Percentiles rank a stretch among this genome's conserved stretches.
Evolutionary conservation across 2,113 vertebrate species (phyloP).

Genomic region (Paramormyrops kingsleyae): DNA sequence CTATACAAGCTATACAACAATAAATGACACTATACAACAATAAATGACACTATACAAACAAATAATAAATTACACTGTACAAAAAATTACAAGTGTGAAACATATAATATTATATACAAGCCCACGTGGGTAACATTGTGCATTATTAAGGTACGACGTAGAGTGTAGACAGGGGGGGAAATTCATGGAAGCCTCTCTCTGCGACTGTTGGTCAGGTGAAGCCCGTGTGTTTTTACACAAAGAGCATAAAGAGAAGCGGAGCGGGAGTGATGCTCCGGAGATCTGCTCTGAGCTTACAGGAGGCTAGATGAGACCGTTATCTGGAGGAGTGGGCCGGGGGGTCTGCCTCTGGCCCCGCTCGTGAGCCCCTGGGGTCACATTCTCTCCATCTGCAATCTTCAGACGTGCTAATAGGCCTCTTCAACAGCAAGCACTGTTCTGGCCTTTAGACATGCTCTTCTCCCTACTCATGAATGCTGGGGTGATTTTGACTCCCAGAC

Average conservation of each 20-base stretch:
- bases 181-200: slow-evolving; percentile 16
- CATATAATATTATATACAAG: too few species aligned
- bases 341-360: background rate
- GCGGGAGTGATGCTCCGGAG: background rate
- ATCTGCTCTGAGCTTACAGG: background rate
- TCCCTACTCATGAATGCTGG: background rate
- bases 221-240: background rate
- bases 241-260: background rate
- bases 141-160: too few species aligned
- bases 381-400: background rate
- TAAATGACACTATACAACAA: too few species aligned
- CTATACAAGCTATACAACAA: too few species aligned
- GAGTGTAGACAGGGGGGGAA: too few species aligned
- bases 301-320: background rate
- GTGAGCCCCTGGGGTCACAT: background rate
- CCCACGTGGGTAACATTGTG: too few species aligned
- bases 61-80: too few species aligned
- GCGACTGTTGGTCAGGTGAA: slow-evolving; percentile 30
- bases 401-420: background rate
- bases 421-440: background rate
- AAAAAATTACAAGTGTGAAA: too few species aligned
- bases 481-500: background rate
- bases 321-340: background rate
- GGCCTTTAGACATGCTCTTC: too few species aligned
- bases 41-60: too few species aligned